Percentiles rank a stretch among this genome's conserved stretches.
Evolutionary conservation across 2,113 vertebrate species (phyloP).

Genomic region (Grallaria varia): DNA sequence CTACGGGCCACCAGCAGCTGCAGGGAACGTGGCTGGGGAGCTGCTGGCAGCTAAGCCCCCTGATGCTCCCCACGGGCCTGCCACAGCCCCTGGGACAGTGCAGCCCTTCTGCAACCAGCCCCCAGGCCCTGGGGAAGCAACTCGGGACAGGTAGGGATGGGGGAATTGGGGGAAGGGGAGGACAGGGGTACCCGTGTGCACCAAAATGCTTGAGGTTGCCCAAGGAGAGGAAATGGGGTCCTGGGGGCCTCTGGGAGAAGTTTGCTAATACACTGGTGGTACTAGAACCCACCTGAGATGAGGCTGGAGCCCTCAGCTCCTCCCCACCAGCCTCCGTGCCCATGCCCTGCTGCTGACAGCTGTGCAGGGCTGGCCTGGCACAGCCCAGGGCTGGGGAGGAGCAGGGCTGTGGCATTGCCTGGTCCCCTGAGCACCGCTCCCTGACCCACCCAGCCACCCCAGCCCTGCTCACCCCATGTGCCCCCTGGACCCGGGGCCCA

Average conservation of each 20-base stretch:
- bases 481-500: background rate
- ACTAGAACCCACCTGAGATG: background rate
- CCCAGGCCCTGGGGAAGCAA: background rate
- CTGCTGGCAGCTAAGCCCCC: background rate
- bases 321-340: accelerated
- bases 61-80: background rate
- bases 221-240: background rate
- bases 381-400: accelerated
- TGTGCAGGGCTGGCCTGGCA: accelerated
- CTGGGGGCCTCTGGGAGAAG: background rate
- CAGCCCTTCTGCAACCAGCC: background rate
- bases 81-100: accelerated
- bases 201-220: background rate
- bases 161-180: background rate
- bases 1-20: background rate
- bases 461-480: background rate
- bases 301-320: background rate
- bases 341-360: background rate
- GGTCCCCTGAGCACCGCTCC: background rate
- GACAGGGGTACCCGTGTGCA: accelerated
- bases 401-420: background rate
- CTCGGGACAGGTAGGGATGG: conserved; percentile 32
- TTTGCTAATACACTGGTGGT: background rate
- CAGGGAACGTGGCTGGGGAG: background rate
- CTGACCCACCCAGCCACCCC: background rate